Conservation (phyloP, 2,113 vertebrate species). For the Atractosteus spatula region DNA sequence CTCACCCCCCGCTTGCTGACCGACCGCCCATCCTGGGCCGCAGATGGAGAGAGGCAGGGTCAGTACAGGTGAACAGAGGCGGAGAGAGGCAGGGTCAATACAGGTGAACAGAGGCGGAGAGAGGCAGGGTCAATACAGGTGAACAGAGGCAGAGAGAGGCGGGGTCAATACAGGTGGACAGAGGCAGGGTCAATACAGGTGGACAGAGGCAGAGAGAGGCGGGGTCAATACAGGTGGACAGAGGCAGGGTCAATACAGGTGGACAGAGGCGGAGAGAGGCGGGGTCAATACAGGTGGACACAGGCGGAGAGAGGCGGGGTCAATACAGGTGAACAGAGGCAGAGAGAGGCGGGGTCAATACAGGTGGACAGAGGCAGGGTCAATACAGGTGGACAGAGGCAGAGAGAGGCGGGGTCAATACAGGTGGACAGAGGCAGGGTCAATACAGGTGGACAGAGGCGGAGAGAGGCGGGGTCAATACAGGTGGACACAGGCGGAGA, state of each 20-base stretch:
- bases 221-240: neutral
- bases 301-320: no score
- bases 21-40: constrained; percentile 74
- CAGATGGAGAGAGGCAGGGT: no score
- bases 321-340: no score
- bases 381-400: no score
- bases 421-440: neutral
- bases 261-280: neutral
- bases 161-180: neutral
- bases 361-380: neutral
- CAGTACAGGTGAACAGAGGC: no score
- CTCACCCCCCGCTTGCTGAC: constrained; percentile 89
- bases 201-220: no score
- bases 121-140: neutral
- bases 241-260: neutral
- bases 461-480: neutral
- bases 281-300: neutral
- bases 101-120: no score
- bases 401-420: neutral
- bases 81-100: neutral
- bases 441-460: neutral
- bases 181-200: neutral
- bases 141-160: neutral
- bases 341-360: no score
- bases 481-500: no score